phyloP scores from a whole-genome alignment of 2,113 vertebrate species.

The Megaleporinus macrocephalus region DNA sequence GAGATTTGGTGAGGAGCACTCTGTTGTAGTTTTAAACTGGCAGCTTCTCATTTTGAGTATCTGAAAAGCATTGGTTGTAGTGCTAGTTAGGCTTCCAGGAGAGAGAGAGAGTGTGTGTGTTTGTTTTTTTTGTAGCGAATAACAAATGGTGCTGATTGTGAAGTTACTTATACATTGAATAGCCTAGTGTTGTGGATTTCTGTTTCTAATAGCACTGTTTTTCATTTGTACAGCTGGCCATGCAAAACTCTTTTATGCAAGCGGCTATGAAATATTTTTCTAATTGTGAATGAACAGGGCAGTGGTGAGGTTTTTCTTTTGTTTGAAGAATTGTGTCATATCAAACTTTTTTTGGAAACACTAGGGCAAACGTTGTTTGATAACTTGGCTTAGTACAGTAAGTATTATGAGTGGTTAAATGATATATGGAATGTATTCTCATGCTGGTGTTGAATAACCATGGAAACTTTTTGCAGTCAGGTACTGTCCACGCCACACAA shows the following conservation, averaged over 20 bases:
- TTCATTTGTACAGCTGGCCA: constrained; percentile 30
- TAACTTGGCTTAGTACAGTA: neutral
- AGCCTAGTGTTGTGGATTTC: constrained; percentile 21
- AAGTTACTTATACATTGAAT: constrained; percentile 8
- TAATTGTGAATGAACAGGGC: constrained; percentile 10
- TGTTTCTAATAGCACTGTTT: constrained; percentile 10
- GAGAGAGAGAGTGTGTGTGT: constrained; percentile 6
- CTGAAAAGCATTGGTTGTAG: neutral
- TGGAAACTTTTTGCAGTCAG: constrained; percentile 48
- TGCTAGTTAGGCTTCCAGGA: constrained; percentile 5
- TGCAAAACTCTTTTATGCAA: constrained; percentile 47
- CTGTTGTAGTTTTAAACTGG: neutral
- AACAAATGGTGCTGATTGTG: constrained; percentile 38
- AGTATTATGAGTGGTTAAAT: constrained; percentile 9
- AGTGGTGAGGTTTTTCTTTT: constrained; percentile 4
- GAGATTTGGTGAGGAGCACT: neutral
- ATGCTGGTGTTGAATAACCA: constrained; percentile 12
- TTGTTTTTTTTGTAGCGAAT: neutral
- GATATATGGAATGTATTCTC: constrained; percentile 29
- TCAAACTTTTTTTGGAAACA: constrained; percentile 32
- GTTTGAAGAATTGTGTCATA: constrained; percentile 17
- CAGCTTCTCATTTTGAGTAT: constrained; percentile 22
- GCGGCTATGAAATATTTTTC: neutral
- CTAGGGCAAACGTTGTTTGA: neutral
- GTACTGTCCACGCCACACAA: constrained; percentile 39